phyloP scores from a whole-genome alignment of 1,140 invertebrate genomes.

The Nylanderia fulva region DNA sequence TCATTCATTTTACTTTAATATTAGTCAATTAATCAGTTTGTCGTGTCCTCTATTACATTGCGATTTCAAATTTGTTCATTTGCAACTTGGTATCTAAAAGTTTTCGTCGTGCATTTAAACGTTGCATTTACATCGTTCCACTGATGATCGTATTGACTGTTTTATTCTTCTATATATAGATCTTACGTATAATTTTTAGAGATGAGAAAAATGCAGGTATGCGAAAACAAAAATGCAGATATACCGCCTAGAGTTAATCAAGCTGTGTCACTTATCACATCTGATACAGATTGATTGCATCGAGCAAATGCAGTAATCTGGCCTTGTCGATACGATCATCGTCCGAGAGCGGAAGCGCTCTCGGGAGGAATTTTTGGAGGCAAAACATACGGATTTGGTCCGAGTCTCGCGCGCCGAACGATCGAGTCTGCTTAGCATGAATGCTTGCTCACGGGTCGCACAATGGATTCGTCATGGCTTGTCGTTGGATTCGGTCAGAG shows the following conservation, averaged over 20 bases:
- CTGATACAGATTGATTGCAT: neutral
- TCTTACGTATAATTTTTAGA: conserved; percentile 3
- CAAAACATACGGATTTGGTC: conserved; percentile 21
- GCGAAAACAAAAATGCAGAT: too few species aligned
- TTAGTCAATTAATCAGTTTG: neutral
- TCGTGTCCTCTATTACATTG: neutral
- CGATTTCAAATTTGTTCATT: neutral
- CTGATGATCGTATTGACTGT: conserved; percentile 58
- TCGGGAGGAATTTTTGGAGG: conserved; percentile 24
- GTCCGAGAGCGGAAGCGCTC: conserved; percentile 13
- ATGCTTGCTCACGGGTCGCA: conserved; percentile 80
- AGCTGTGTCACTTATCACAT: conserved; percentile 15
- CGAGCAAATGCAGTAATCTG: conserved; percentile 20
- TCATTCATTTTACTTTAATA: neutral
- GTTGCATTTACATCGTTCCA: conserved; percentile 42
- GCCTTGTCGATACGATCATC: conserved; percentile 62
- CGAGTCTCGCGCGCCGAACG: conserved; percentile 20
- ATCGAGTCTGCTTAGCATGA: conserved; percentile 79
- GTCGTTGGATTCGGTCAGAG: conserved; percentile 69
- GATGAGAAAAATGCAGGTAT: conserved; percentile 16
- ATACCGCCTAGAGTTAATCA: conserved; percentile 19
- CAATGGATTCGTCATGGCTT: conserved; percentile 73
- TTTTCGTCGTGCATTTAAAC: conserved; percentile 28
- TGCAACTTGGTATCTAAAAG: conserved; percentile 35
- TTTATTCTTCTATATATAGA: conserved; percentile 18